phyloP scores from a whole-genome alignment of 1,140 invertebrate genomes.

The Eurosta solidaginis region DNA sequence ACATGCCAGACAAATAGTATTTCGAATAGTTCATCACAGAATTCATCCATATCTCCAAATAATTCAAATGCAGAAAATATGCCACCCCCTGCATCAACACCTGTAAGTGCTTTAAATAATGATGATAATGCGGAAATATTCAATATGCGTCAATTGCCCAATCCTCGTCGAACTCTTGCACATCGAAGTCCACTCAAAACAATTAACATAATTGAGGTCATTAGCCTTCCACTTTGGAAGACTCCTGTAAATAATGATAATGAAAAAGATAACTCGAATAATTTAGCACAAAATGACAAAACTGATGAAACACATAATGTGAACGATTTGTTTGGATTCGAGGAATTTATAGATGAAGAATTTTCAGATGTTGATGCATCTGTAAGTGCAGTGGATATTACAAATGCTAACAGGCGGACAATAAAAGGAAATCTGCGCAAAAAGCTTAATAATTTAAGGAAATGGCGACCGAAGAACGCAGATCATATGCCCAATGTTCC shows the following conservation, averaged over 20 bases:
- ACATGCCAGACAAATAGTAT: neutral
- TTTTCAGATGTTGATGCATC: neutral
- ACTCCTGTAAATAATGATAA: neutral
- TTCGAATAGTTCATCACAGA: neutral
- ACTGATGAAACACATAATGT: neutral
- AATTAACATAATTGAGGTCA: conserved; percentile 52
- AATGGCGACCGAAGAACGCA: conserved; percentile 38
- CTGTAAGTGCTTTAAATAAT: neutral
- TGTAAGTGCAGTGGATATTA: neutral
- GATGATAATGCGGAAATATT: conserved; percentile 37
- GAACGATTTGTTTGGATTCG: conserved; percentile 38
- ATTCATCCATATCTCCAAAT: conserved; percentile 34
- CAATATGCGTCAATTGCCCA: conserved; percentile 47
- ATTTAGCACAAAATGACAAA: neutral
- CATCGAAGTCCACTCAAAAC: conserved; percentile 47
- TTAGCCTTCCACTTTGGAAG: conserved; percentile 48
- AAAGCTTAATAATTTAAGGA: conserved; percentile 41
- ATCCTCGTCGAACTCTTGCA: conserved; percentile 43
- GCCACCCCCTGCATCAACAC: conserved; percentile 33
- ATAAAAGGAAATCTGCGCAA: conserved; percentile 32
- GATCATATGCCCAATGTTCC: neutral
- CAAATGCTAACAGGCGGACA: neutral
- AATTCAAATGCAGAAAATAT: conserved; percentile 52
- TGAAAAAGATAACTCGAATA: neutral
- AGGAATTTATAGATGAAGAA: conserved; percentile 33